Evolutionary conservation across 1,140 invertebrate species (phyloP).

Genomic region (Drosophila azteca): DNA sequence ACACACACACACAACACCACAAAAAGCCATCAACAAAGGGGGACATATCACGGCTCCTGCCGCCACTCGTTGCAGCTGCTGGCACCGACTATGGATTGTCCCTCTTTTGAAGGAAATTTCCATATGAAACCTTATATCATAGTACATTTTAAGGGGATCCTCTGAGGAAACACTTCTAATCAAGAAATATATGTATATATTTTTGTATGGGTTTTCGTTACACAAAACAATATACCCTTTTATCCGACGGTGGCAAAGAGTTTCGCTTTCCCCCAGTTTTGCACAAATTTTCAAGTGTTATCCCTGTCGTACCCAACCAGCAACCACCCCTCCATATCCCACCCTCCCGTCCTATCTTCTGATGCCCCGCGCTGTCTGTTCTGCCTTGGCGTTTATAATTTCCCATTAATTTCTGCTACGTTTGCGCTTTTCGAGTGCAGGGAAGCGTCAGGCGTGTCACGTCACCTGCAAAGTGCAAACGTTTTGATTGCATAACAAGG

Average conservation of each 20-base stretch:
- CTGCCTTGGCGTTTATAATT: constrained; percentile 59
- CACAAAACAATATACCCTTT: no score
- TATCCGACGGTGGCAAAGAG: constrained; percentile 7
- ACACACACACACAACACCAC: constrained; percentile 28
- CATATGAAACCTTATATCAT: no score
- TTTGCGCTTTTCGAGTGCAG: constrained; percentile 67
- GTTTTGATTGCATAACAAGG: constrained; percentile 50
- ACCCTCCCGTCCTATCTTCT: no score
- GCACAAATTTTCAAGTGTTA: constrained; percentile 37
- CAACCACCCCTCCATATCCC: not conserved
- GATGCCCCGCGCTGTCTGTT: constrained; percentile 8
- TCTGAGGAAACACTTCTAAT: no score
- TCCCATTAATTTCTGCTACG: constrained; percentile 78
- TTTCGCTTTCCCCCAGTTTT: constrained; percentile 39
- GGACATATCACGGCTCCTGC: constrained; percentile 27
- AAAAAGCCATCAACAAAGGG: constrained; percentile 58
- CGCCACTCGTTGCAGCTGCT: not conserved
- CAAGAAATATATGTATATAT: no score
- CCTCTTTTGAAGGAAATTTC: no score
- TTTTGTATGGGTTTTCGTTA: no score
- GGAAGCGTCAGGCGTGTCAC: constrained; percentile 25
- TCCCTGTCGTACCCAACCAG: not conserved
- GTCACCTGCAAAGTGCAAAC: constrained; percentile 36
- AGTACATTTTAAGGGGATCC: no score
- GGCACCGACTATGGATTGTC: no score